phyloP scores from a whole-genome alignment of 2,113 vertebrate species.

The Archilochus colubris region DNA sequence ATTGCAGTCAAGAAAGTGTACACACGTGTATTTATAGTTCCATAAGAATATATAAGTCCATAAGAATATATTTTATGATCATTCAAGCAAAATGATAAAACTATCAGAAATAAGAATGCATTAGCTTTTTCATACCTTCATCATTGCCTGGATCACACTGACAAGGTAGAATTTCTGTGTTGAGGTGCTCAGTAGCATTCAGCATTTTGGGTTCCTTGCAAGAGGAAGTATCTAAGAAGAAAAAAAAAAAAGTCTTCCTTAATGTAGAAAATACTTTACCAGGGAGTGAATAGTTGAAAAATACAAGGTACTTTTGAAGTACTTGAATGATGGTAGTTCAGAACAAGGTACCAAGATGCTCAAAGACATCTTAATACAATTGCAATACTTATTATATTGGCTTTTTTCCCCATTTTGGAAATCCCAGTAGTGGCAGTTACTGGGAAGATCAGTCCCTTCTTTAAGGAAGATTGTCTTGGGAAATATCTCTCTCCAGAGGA shows the following conservation, averaged over 20 bases:
- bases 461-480: neutral
- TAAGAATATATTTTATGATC: neutral
- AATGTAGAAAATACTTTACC: neutral
- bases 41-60: neutral
- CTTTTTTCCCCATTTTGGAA: neutral
- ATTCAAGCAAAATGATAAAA: neutral
- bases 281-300: neutral
- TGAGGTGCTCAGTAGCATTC: neutral
- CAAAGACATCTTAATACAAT: neutral
- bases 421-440: neutral
- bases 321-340: no score
- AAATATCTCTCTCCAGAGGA: neutral
- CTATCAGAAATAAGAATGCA: neutral
- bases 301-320: neutral
- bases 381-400: neutral
- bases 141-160: neutral
- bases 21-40: neutral
- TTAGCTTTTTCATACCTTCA: neutral
- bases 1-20: neutral
- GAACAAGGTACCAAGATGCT: neutral
- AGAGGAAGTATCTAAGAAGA: neutral
- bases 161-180: fast-evolving
- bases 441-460: neutral
- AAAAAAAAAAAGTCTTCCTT: neutral
- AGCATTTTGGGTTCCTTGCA: neutral